Conservation (phyloP, 2,888 invertebrate genomes). For the Hypsopygia costalis region DNA sequence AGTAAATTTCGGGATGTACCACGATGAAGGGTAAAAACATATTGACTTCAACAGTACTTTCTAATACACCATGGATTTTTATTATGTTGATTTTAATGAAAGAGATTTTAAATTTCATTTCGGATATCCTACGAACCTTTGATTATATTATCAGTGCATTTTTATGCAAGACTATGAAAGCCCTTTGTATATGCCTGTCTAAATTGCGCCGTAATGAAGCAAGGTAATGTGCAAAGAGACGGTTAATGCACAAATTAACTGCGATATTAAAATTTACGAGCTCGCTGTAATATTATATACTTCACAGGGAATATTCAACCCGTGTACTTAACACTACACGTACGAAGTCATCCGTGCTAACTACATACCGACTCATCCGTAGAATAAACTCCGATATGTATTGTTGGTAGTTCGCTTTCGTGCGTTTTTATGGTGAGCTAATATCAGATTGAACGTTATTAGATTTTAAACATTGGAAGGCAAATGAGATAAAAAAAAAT, state of each 20-base stretch:
- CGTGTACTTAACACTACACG: neutral
- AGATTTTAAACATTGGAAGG: too few relatives aligned
- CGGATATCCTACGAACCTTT: conserved; percentile 22
- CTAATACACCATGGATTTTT: conserved; percentile 68
- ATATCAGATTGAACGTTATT: too few relatives aligned
- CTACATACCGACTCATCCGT: too few relatives aligned
- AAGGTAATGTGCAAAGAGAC: conserved; percentile 10
- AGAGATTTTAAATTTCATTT: conserved; percentile 65
- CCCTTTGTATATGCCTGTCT: conserved; percentile 23
- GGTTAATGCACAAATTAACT: conserved; percentile 10
- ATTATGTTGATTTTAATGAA: conserved; percentile 66
- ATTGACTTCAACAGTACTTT: conserved; percentile 48
- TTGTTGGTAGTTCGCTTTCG: too few relatives aligned
- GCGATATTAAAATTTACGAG: conserved; percentile 11
- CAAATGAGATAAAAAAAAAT: too few relatives aligned
- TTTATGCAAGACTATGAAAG: conserved; percentile 25
- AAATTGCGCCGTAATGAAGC: conserved; percentile 19
- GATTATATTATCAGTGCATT: conserved; percentile 44
- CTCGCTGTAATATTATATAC: conserved; percentile 6
- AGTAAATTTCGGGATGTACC: too few relatives aligned
- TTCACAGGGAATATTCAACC: conserved; percentile 2
- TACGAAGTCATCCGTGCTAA: conserved; percentile 1
- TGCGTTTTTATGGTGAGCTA: too few relatives aligned
- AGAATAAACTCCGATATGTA: too few relatives aligned
- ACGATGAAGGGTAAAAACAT: too few relatives aligned